Conservation (phyloP, 2,888 invertebrate genomes). For the Tuberolachnus salignus region DNA sequence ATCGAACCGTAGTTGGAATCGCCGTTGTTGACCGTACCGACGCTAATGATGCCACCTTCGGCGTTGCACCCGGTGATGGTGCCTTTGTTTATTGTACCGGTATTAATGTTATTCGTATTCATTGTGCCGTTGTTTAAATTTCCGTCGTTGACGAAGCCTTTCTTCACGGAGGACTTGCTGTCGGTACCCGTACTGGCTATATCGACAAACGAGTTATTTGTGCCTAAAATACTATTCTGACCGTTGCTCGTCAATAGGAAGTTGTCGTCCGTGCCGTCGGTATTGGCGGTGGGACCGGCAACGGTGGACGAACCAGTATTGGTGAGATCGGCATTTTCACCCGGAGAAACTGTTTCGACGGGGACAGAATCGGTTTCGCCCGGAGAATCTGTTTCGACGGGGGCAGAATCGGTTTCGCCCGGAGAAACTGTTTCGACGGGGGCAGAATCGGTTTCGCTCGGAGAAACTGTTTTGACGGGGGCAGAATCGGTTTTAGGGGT, state of each 20-base stretch:
- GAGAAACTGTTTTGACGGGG: too few relatives aligned
- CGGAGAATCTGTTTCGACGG: too few relatives aligned
- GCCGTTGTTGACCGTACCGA: slow-evolving; percentile 20
- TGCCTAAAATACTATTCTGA: background rate
- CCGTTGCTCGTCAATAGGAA: background rate
- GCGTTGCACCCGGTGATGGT: background rate
- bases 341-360: too few relatives aligned
- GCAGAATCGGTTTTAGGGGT: too few relatives aligned
- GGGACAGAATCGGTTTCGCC: too few relatives aligned
- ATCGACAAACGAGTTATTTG: accelerated
- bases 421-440: too few relatives aligned
- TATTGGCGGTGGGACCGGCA: too few relatives aligned
- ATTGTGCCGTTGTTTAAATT: background rate
- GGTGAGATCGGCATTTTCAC: too few relatives aligned
- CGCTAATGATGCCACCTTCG: background rate
- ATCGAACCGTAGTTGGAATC: background rate
- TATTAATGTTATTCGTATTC: background rate
- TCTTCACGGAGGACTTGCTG: background rate
- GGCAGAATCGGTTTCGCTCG: too few relatives aligned
- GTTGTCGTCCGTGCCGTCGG: background rate
- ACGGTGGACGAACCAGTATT: too few relatives aligned
- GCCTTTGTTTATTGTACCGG: background rate
- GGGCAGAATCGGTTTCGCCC: too few relatives aligned
- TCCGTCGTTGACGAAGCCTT: background rate
- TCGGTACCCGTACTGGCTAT: background rate